These are phyloP conservation scores for Prinia subflava DNA, from an alignment of 2,113 vertebrate species.

Conservation along the genomic window DNA sequence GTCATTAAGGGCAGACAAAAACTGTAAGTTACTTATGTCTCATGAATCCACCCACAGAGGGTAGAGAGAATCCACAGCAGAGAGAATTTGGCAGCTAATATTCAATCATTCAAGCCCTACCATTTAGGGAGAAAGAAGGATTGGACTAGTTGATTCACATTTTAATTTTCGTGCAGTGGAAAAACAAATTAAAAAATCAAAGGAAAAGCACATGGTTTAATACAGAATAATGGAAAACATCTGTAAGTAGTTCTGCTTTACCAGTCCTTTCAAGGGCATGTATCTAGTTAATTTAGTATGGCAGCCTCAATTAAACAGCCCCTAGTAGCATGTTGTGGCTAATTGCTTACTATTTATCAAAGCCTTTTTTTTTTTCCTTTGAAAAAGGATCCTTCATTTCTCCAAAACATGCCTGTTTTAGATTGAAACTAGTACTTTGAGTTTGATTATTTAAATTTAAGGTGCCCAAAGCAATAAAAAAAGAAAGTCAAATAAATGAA, in stretches of 20 bases:
- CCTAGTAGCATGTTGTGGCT: slow-evolving; percentile 69
- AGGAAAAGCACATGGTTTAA: slow-evolving; percentile 38
- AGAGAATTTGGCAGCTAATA: not conserved
- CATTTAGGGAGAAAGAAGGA: not conserved
- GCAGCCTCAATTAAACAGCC: slow-evolving; percentile 71
- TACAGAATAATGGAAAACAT: slow-evolving; percentile 65
- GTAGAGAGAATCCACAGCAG: not conserved
- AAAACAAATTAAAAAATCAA: slow-evolving; percentile 61
- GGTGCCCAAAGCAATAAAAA: slow-evolving; percentile 52
- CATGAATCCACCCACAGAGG: not conserved
- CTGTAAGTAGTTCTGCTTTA: slow-evolving; percentile 53
- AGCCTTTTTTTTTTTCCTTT: slow-evolving; percentile 49
- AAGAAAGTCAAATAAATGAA: slow-evolving; percentile 61
- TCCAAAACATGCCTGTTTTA: slow-evolving; percentile 60
- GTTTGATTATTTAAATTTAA: slow-evolving; percentile 64
- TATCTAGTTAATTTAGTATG: slow-evolving; percentile 70
- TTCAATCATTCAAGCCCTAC: not conserved
- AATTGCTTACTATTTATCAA: slow-evolving; percentile 70
- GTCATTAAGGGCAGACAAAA: not conserved
- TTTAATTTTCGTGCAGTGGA: slow-evolving; percentile 55
- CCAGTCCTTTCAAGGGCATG: slow-evolving; percentile 46
- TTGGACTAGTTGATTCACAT: not conserved
- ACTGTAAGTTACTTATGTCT: not conserved
- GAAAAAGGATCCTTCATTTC: slow-evolving; percentile 62
- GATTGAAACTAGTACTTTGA: slow-evolving; percentile 46